Evolutionary conservation across 2,888 invertebrate species (phyloP), one percentile per base, ranked within the genome.

Genomic region (Papilio protenor): DNA sequence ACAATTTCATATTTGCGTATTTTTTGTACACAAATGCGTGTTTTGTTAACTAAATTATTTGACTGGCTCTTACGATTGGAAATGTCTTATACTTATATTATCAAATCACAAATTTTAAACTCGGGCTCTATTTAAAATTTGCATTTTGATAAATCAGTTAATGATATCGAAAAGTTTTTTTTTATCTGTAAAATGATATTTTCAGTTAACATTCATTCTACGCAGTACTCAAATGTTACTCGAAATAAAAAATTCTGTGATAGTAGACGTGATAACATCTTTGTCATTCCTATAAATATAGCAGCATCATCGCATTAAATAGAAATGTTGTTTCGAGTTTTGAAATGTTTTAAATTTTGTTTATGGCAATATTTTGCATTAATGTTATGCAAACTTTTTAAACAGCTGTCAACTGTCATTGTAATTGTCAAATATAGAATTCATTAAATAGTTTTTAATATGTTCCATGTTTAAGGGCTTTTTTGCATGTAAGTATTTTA

Each of bases 231-330:
- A 87, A 83, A 86, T 87, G 85, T 86, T 88, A 90, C 89, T 92
- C 84, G 89, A 92, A 91, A 91, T 92, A 90, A 90, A 92, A 92
- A 91, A 93, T 92, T 94, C 94, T 94, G 94, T 94, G 94, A 94
- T 94, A 94, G 92, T 94, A 94, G 94, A 92, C 90, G 92, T 93
- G 92, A 92, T 93, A 92, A 92, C 93, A 94, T 90, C 92, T 90
- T 89, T 88, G 90, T 88, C 90, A 91, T 90, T 88, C 87, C 87
- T 84, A 84, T 87, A 85, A 85, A 78, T 80, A 77, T 77, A 80
- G 85, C 85, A 85, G 82, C 88, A 87, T 89, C 91, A 90, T 91
- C 87, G 85, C 80, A 85, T 91, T 88, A 89, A 87, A 84, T 87
- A 87, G 83, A 81, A n/a, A 82, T 80, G 82, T 84, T 82, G 80